phyloP scores from a whole-genome alignment of 53 echinoderm and acorn worm genomes.

The Actinopyga echinites region DNA sequence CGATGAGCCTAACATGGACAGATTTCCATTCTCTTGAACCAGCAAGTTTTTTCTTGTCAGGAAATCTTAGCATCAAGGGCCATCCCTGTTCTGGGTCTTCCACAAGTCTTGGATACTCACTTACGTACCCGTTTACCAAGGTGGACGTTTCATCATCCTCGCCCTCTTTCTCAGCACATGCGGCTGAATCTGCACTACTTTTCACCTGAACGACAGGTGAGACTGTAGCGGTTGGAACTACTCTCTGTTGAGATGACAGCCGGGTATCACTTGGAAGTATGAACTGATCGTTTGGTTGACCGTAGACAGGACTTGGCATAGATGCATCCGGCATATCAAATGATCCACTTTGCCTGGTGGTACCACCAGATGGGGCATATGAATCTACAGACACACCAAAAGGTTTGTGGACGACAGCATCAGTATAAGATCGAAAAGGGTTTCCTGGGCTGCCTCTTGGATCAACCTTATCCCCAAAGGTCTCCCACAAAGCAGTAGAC shows the following conservation, averaged over 20 bases:
- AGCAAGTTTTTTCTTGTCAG: constrained; percentile 88
- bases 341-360: background rate
- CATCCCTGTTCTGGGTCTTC: constrained; percentile 74
- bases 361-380: background rate
- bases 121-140: constrained; percentile 40
- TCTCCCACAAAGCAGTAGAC: background rate
- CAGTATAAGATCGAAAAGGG: background rate
- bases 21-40: constrained; percentile 88
- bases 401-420: constrained; percentile 8
- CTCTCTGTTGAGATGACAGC: background rate
- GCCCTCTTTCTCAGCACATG: background rate
- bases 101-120: constrained; percentile 70
- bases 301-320: background rate
- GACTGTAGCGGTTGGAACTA: constrained; percentile 21
- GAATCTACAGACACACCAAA: background rate
- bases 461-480: background rate
- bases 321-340: background rate
- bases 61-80: constrained; percentile 81
- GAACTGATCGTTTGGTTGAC: background rate
- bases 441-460: constrained; percentile 8
- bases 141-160: constrained; percentile 8
- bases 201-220: background rate
- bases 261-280: background rate
- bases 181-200: background rate
- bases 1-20: constrained; percentile 73